Percentiles rank a stretch among this genome's conserved stretches.
Conservation (phyloP, 2,888 invertebrate genomes). For the Yponomeuta malinellus region DNA sequence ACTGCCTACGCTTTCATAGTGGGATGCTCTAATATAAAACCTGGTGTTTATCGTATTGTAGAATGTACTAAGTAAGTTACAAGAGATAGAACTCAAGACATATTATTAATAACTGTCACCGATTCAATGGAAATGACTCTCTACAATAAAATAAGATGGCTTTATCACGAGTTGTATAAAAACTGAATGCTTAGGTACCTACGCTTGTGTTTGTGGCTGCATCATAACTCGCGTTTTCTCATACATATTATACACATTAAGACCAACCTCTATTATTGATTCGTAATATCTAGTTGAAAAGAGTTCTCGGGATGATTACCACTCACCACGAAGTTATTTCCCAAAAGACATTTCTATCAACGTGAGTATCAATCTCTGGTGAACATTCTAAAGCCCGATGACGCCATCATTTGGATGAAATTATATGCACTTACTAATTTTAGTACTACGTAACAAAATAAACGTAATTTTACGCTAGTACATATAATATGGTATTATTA, state of each 20-base stretch:
- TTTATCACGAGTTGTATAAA: conserved; percentile 6
- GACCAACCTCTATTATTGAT: not conserved
- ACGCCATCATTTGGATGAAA: not conserved
- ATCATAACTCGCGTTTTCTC: not conserved
- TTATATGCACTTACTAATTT: not conserved
- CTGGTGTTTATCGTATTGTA: not conserved
- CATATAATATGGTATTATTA: not conserved
- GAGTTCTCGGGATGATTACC: not conserved
- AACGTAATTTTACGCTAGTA: too few relatives aligned
- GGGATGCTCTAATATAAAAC: not conserved
- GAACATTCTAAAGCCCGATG: not conserved
- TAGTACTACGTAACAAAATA: too few relatives aligned
- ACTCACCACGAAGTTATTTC: not conserved
- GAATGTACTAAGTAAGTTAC: not conserved
- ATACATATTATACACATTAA: not conserved
- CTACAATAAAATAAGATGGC: not conserved
- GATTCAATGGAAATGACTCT: not conserved
- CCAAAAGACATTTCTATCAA: not conserved
- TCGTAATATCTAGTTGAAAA: not conserved
- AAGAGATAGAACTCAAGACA: not conserved
- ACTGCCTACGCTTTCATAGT: not conserved
- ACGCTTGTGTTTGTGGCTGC: not conserved
- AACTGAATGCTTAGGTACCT: conserved; percentile 4
- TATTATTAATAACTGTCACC: not conserved
- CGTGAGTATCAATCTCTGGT: not conserved